Evolutionary conservation across 2,888 invertebrate species (phyloP).

Genomic region (Drosophila antonietae): DNA sequence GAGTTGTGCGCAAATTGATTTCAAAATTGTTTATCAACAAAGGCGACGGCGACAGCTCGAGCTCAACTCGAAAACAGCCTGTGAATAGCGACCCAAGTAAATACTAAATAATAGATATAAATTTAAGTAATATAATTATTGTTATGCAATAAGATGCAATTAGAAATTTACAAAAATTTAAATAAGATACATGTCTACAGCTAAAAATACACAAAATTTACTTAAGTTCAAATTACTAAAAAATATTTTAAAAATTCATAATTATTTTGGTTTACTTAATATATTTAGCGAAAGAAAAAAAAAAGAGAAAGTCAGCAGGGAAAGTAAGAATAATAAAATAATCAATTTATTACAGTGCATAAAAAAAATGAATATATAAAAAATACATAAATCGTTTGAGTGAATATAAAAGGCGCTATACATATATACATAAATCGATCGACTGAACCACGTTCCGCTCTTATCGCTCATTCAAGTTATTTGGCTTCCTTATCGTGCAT

Average conservation of each 20-base stretch:
- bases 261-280: neutral
- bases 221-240: neutral
- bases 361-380: neutral
- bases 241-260: neutral
- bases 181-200: neutral
- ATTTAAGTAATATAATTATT: neutral
- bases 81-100: too few relatives aligned
- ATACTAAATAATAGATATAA: conserved; percentile 3
- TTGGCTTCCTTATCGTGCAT: conserved; percentile 2
- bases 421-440: neutral
- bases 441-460: neutral
- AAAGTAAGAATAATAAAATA: conserved; percentile 1
- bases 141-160: neutral
- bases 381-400: conserved; percentile 3
- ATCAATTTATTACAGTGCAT: neutral
- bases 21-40: conserved; percentile 22
- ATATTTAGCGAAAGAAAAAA: neutral
- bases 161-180: neutral
- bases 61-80: neutral
- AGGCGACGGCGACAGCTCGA: neutral
- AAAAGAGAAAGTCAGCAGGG: neutral
- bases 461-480: conserved; percentile 7
- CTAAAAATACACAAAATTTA: neutral
- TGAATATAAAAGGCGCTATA: neutral
- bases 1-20: conserved; percentile 39